Conservation (phyloP, 2,888 invertebrate species). For the Macropis europaea region DNA sequence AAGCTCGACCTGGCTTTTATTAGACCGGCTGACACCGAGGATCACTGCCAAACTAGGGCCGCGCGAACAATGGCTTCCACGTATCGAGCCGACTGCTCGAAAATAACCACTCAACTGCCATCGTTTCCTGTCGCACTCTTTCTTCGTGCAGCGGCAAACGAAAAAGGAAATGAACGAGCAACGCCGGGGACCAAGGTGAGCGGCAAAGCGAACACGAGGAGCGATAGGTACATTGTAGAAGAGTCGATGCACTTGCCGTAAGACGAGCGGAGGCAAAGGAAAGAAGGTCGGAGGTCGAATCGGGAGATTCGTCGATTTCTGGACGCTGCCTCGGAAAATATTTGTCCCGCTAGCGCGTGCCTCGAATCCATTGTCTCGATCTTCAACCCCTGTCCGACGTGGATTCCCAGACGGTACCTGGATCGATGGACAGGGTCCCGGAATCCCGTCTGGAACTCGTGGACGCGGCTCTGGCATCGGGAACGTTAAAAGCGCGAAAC, state of each 20-base stretch:
- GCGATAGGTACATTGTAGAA: slow-evolving; percentile 31
- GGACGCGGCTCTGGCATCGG: slow-evolving; percentile 7
- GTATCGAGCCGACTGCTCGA: slow-evolving; percentile 59
- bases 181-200: background rate
- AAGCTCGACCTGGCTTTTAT: slow-evolving; percentile 67
- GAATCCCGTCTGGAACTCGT: slow-evolving; percentile 29
- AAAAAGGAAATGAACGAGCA: slow-evolving; percentile 29
- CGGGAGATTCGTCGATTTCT: slow-evolving; percentile 16
- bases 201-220: background rate
- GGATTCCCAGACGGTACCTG: slow-evolving; percentile 28
- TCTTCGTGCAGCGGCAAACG: slow-evolving; percentile 10
- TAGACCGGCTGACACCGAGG: slow-evolving; percentile 69
- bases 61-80: slow-evolving; percentile 72
- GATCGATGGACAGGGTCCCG: slow-evolving; percentile 35
- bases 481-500: background rate
- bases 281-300: slow-evolving; percentile 8
- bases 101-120: slow-evolving; percentile 62
- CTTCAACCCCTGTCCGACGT: background rate
- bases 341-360: slow-evolving; percentile 23
- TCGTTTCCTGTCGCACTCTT: slow-evolving; percentile 57
- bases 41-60: slow-evolving; percentile 74
- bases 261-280: too few relatives aligned
- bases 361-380: slow-evolving; percentile 28
- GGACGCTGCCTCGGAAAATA: slow-evolving; percentile 29
- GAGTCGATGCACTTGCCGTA: slow-evolving; percentile 52